Base-by-base conservation (phyloP, 1,140 invertebrate species). In the Eciton burchellii region DNA sequence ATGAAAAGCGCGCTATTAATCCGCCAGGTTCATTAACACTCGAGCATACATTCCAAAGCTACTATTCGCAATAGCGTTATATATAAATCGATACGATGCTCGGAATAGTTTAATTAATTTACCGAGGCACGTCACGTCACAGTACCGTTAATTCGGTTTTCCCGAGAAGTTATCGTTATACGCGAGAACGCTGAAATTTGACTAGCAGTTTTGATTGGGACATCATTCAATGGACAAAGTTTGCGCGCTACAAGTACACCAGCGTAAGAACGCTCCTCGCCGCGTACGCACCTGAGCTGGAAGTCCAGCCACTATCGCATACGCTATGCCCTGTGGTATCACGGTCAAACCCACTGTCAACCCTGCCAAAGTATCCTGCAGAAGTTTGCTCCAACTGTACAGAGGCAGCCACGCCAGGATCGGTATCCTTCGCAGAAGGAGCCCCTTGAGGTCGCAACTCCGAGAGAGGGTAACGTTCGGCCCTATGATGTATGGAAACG, bases 311-410 rank as follows among this genome's bases (percentile, higher is more conserved):
- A 97, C 94, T 24, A 94, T 92, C 3, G 96, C 96, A 88, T 96
- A 97, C 8, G 96, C 96, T 76, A 97, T 95, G 8, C 95, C 96
- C 89, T 97, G 96, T 3, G 96, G 96, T 76, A 97, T 96, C 14
- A 95, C 95, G 2, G 96, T 96, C 6, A 97, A 91, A 16, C 95
- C 96, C 0, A 96, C 95, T 11, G 96, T 96, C 3, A 96, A 90
- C 29, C 96, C 96, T 54, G 96, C 95, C 47, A 96, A 89, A 35
- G 93, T 62, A 87, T 96, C 95, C 21, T 94, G 93, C 16, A 95
- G 59, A 24, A 95, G 91, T 89, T 94, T 94, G 66, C 91, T 90
- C 74, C 90, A 91, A 49, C 90, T 93, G 89, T 96, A 96, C 9
- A 90, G 86, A 29, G 93, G 94, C n/a, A 95, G 89, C 95, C 95